Conservation (phyloP, 2,113 vertebrate species). For the Sceloporus tristichus region DNA sequence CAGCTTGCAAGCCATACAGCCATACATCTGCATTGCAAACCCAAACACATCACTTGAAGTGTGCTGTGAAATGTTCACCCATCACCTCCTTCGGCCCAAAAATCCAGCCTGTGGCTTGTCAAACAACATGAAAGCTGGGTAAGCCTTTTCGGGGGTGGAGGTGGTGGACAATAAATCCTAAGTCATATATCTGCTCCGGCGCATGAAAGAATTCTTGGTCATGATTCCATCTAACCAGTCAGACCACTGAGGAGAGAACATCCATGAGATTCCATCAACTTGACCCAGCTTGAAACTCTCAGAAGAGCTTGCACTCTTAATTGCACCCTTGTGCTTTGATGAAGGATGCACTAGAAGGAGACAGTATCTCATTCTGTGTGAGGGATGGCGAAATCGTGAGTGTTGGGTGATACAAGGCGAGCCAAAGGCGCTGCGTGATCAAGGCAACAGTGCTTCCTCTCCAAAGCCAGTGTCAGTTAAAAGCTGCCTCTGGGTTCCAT, state of each 20-base stretch:
- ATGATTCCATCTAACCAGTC: constrained; percentile 44
- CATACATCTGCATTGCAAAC: background rate
- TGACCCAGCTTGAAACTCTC: constrained; percentile 58
- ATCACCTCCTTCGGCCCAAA: too few species aligned
- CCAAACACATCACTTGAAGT: background rate
- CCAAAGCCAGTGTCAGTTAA: constrained; percentile 68
- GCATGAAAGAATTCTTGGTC: constrained; percentile 24
- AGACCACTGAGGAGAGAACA: constrained; percentile 37
- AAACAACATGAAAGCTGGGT: constrained; percentile 21
- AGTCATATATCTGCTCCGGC: background rate
- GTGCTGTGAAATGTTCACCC: background rate
- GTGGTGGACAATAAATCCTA: background rate
- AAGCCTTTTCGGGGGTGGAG: background rate
- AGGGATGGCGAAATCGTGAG: constrained; percentile 35
- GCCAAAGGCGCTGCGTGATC: constrained; percentile 62
- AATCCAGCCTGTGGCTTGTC: constrained; percentile 9
- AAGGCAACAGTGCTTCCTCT: constrained; percentile 67
- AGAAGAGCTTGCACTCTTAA: constrained; percentile 57
- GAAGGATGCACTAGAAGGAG: constrained; percentile 53
- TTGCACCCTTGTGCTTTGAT: constrained; percentile 41
- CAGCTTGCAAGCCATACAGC: too few species aligned
- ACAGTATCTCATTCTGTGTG: constrained; percentile 59
- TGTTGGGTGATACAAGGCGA: constrained; percentile 62
- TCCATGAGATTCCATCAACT: constrained; percentile 56
- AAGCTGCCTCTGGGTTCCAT: constrained; percentile 67